Evolutionary conservation across 2,888 invertebrate species (phyloP).

Genomic region (Mesoligia furuncula): DNA sequence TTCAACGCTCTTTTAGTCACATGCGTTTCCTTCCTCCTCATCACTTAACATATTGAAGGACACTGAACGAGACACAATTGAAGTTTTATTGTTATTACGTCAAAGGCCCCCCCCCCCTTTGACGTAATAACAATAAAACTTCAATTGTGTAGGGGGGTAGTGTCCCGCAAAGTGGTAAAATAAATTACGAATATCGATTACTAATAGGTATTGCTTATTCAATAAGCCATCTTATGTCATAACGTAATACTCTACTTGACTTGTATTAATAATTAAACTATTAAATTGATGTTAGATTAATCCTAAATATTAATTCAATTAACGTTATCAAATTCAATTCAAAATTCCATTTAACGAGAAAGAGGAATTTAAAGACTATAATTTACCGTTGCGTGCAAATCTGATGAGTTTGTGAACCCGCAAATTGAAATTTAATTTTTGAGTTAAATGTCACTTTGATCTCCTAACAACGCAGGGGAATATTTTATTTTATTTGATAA

Average conservation of each 20-base stretch:
- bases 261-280: neutral
- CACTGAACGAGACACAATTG: too few relatives aligned
- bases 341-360: constrained; percentile 29
- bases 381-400: constrained; percentile 39
- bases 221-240: neutral
- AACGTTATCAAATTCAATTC: constrained; percentile 36
- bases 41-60: neutral
- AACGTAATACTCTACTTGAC: neutral
- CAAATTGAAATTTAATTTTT: constrained; percentile 48
- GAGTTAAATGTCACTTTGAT: constrained; percentile 28
- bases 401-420: constrained; percentile 37
- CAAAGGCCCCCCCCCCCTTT: too few relatives aligned
- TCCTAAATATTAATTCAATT: constrained; percentile 24
- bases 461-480: neutral
- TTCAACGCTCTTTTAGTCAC: neutral
- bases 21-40: neutral
- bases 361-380: constrained; percentile 25
- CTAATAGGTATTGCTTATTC: too few relatives aligned
- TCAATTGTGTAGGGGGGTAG: too few relatives aligned
- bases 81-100: too few relatives aligned
- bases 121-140: too few relatives aligned
- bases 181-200: neutral
- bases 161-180: neutral
- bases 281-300: constrained; percentile 14
- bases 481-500: neutral